These are phyloP conservation scores for Chinchilla lanigera DNA, from an alignment of 2,113 vertebrate genomes.

Conservation along the genomic window DNA sequence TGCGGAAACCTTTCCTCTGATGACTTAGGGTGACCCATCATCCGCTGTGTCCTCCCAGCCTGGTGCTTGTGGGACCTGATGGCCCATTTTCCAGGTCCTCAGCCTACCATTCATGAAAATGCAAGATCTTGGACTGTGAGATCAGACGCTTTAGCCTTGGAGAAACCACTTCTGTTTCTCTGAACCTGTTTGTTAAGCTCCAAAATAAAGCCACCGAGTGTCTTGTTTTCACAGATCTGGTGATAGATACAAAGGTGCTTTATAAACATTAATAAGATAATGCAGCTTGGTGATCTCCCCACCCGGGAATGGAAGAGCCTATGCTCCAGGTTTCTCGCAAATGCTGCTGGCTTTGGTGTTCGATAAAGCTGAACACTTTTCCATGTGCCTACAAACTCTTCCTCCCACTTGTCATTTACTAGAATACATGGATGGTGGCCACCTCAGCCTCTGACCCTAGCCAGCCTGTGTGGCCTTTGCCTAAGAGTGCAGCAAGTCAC, in stretches of 20 bases:
- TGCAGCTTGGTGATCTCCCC: neutral
- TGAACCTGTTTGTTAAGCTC: neutral
- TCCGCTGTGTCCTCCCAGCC: neutral
- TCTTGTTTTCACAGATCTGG: neutral
- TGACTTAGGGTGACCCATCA: neutral
- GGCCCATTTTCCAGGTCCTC: neutral
- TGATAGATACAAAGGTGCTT: neutral
- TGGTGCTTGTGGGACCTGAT: neutral
- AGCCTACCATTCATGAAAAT: neutral
- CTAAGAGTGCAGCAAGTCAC: rapidly evolving
- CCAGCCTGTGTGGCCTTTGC: neutral
- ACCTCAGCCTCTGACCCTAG: neutral
- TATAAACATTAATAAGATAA: neutral
- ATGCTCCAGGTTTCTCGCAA: neutral
- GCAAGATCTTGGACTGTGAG: neutral
- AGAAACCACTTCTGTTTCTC: neutral
- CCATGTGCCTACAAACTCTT: neutral
- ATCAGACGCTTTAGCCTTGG: neutral
- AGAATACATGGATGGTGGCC: neutral
- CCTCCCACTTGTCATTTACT: neutral
- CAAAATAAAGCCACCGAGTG: neutral
- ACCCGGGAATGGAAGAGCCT: neutral
- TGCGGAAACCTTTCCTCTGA: neutral
- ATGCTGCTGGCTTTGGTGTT: neutral
- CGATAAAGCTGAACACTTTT: neutral